phyloP scores from a whole-genome alignment of 2,888 invertebrate genomes.

The Brachyptera putata region DNA sequence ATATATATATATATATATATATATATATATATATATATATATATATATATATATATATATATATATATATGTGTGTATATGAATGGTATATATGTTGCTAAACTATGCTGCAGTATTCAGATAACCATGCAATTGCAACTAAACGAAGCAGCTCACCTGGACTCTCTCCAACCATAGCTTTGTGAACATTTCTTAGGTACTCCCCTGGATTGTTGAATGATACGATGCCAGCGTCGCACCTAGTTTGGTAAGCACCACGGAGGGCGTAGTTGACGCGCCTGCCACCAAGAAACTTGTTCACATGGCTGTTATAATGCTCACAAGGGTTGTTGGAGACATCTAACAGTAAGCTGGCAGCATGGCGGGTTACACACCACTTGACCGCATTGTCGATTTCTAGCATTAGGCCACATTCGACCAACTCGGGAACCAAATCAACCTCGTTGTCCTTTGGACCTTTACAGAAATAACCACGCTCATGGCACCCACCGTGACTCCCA shows the following conservation, averaged over 20 bases:
- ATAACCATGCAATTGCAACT: no score
- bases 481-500: background rate
- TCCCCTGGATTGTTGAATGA: background rate
- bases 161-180: background rate
- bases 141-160: conserved; percentile 1
- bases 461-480: background rate
- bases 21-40: no score
- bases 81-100: no score
- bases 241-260: background rate
- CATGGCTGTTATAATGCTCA: background rate
- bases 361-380: background rate
- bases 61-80: no score
- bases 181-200: background rate
- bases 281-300: background rate
- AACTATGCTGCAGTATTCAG: no score
- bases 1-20: no score
- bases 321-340: background rate
- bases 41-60: no score
- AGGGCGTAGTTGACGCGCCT: background rate
- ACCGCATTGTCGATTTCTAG: background rate
- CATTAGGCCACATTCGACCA: background rate
- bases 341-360: background rate
- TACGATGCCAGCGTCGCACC: background rate
- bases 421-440: background rate
- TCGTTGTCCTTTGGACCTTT: background rate